A percentile compares a stretch with the other conserved stretches of the same genome.
Evolutionary conservation across 2,797 vertebrate genomes (phyloP).

Genomic region (Parauchenoglanis punctatus): DNA sequence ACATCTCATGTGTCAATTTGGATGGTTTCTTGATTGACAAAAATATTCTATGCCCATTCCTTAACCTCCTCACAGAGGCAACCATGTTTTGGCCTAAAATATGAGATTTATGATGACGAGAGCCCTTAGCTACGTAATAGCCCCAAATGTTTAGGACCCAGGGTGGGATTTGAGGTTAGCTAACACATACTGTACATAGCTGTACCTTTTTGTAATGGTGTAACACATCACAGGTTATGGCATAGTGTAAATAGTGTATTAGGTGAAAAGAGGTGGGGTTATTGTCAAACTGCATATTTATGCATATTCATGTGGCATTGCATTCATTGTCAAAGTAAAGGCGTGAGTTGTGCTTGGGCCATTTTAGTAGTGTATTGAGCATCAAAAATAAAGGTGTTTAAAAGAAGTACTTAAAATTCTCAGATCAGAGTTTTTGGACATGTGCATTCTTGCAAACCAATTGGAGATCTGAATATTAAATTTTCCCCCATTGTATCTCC

Average conservation of each 20-base stretch:
- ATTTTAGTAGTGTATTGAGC: background rate
- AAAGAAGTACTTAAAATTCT: background rate
- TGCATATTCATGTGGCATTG: background rate
- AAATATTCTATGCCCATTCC: background rate
- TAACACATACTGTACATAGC: too few species aligned
- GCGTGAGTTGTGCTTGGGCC: background rate
- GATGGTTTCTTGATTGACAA: background rate
- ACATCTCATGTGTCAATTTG: background rate
- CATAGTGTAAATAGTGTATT: too few species aligned
- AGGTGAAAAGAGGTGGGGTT: background rate
- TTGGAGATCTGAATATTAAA: background rate
- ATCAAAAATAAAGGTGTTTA: background rate
- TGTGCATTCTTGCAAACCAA: background rate
- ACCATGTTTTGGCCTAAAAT: background rate
- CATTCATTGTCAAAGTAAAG: background rate
- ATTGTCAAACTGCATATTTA: background rate
- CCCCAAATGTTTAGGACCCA: background rate
- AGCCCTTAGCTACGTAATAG: background rate
- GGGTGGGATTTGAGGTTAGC: background rate
- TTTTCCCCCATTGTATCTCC: background rate
- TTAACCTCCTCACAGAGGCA: background rate
- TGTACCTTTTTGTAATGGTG: background rate
- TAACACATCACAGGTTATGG: background rate
- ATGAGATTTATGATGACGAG: background rate
- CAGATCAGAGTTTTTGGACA: background rate